phyloP scores from a whole-genome alignment of 2,888 invertebrate species.

The Iselma pallidipennis region DNA sequence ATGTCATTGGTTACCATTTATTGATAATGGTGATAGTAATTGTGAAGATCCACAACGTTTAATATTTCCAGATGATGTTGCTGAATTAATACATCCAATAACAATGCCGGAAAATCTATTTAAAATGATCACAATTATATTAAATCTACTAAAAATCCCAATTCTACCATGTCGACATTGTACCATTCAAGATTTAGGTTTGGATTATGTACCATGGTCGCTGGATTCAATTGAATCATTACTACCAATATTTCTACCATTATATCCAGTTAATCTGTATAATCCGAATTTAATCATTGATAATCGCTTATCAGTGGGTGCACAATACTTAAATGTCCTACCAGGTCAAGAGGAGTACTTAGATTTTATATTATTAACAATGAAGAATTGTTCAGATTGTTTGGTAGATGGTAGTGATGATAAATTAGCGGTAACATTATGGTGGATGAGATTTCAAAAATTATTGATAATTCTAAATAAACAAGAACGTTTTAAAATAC shows the following conservation, averaged over 20 bases:
- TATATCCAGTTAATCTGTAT: conserved; percentile 47
- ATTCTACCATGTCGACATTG: conserved; percentile 58
- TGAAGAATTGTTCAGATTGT: conserved; percentile 60
- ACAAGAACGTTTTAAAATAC: conserved; percentile 54
- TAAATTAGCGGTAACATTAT: conserved; percentile 61
- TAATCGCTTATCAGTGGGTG: conserved; percentile 60
- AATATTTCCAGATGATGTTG: conserved; percentile 65
- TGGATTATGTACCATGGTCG: conserved; percentile 56
- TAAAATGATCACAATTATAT: conserved; percentile 63
- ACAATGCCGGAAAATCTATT: conserved; percentile 62
- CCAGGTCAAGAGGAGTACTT: conserved; percentile 66
- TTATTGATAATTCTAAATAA: conserved; percentile 59
- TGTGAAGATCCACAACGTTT: conserved; percentile 69
- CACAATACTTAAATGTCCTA: conserved; percentile 62
- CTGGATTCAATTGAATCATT: conserved; percentile 60
- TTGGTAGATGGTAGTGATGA: conserved; percentile 53
- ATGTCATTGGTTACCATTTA: conserved; percentile 69
- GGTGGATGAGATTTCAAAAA: conserved; percentile 68
- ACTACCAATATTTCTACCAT: conserved; percentile 52
- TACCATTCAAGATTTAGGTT: conserved; percentile 54
- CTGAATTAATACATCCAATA: conserved; percentile 71
- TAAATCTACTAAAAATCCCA: conserved; percentile 65
- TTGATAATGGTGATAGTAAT: conserved; percentile 51
- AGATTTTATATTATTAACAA: conserved; percentile 59
- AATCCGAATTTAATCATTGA: conserved; percentile 54